phyloP scores from a whole-genome alignment of 2,888 invertebrate species.

The Sarcophaga carnaria region DNA sequence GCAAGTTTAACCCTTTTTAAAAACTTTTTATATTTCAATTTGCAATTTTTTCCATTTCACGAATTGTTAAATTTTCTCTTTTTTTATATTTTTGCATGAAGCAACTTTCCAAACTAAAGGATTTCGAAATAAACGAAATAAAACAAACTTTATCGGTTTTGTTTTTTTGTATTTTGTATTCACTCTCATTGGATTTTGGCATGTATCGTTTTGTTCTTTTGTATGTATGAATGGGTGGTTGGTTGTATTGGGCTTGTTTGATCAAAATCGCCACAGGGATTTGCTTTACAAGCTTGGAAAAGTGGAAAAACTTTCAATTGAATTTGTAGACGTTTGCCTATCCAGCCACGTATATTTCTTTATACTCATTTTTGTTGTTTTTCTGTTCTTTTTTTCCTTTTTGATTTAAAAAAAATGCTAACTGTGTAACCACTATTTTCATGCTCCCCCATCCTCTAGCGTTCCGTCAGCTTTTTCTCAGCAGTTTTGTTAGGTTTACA shows the following conservation, averaged over 20 bases:
- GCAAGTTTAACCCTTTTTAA: conserved; percentile 78
- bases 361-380: not conserved
- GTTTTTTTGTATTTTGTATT: not conserved
- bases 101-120: conserved; percentile 44
- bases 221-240: not conserved
- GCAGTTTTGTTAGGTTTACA: conserved; percentile 54
- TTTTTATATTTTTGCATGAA: conserved; percentile 8
- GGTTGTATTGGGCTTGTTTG: conserved; percentile 64
- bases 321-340: conserved; percentile 75
- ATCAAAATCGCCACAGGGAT: conserved; percentile 78
- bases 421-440: conserved; percentile 50
- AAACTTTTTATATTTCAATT: conserved; percentile 72
- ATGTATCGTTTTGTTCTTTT: conserved; percentile 22
- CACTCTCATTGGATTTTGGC: conserved; percentile 38
- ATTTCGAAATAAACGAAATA: conserved; percentile 54
- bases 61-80: conserved; percentile 27
- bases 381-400: not conserved
- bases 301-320: conserved; percentile 78
- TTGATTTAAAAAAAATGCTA: conserved; percentile 27
- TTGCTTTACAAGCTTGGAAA: conserved; percentile 76
- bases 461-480: conserved; percentile 30
- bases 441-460: not conserved
- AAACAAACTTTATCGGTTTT: conserved; percentile 51
- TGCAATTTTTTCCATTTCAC: conserved; percentile 61
- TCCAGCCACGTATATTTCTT: conserved; percentile 59